Evolutionary conservation across 2,113 vertebrate species (phyloP).

Genomic region (Ptilorrhoa leucosticta): DNA sequence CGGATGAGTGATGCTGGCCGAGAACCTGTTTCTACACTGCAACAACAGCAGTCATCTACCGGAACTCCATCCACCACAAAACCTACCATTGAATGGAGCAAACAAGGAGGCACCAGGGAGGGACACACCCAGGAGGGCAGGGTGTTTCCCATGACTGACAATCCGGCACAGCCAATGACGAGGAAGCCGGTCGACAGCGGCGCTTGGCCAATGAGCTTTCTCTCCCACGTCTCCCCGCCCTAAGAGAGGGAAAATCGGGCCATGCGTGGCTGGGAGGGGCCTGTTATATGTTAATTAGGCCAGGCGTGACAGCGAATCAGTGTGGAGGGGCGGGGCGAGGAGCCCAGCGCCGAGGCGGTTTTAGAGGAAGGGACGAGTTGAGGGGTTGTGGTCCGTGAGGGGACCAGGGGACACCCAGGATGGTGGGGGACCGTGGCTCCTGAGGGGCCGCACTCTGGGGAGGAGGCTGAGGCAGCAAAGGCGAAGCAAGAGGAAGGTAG

Average conservation of each 20-base stretch:
- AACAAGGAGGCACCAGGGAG: background rate
- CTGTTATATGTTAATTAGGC: background rate
- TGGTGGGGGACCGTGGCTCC: no score
- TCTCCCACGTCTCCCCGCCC: background rate
- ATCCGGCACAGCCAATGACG: fast-evolving
- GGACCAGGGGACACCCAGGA: no score
- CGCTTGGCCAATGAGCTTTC: background rate
- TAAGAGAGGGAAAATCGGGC: no score
- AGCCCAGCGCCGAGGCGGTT: no score
- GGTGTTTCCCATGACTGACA: background rate
- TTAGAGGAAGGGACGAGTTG: no score
- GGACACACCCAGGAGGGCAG: background rate
- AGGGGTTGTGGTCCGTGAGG: no score
- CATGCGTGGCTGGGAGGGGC: background rate
- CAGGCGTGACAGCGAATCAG: no score
- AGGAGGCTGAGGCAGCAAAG: no score
- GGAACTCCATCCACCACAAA: background rate
- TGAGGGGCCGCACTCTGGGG: no score
- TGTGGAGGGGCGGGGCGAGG: no score
- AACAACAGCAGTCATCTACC: background rate
- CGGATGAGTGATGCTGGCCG: background rate
- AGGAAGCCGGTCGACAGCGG: fast-evolving
- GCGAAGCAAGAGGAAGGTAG: no score
- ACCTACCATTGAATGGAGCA: background rate
- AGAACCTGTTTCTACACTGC: background rate